phyloP scores from a whole-genome alignment of 2,888 invertebrate genomes.

The Latheticus oryzae region DNA sequence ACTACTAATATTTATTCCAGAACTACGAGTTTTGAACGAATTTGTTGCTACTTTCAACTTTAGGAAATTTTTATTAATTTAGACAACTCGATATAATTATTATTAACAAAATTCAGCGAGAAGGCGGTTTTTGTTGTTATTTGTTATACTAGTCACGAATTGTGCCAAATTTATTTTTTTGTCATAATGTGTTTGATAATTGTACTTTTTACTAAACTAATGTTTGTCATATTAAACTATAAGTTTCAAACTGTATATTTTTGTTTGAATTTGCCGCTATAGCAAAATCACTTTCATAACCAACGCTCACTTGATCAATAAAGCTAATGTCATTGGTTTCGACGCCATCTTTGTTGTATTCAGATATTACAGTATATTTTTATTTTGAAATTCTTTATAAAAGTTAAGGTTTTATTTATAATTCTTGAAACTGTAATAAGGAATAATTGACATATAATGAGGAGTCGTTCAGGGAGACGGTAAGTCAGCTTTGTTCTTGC shows the following conservation, averaged over 20 bases:
- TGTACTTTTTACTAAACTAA: conserved; percentile 20
- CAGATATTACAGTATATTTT: conserved; percentile 23
- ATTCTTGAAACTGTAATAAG: no score
- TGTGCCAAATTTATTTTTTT: conserved; percentile 39
- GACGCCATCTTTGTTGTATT: conserved; percentile 30
- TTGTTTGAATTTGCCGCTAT: conserved; percentile 2
- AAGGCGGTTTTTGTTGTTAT: conserved; percentile 39
- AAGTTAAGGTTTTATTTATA: conserved; percentile 15
- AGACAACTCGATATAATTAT: no score
- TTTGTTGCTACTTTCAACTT: no score
- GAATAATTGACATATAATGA: conserved; percentile 52
- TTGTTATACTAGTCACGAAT: conserved; percentile 37
- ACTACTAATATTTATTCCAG: conserved; percentile 68
- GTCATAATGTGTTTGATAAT: conserved; percentile 22
- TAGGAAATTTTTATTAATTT: no score
- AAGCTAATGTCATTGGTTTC: conserved; percentile 11
- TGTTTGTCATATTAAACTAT: conserved; percentile 21
- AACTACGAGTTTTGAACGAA: no score
- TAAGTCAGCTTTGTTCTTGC: conserved; percentile 44
- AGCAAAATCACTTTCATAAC: no score
- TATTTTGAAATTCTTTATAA: conserved; percentile 30
- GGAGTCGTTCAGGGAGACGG: conserved; percentile 60
- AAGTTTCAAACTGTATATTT: conserved; percentile 5
- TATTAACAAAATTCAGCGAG: no score
- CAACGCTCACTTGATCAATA: conserved; percentile 23